Conservation (phyloP, 2,888 invertebrate species). For the Ceraclea dissimilis region DNA sequence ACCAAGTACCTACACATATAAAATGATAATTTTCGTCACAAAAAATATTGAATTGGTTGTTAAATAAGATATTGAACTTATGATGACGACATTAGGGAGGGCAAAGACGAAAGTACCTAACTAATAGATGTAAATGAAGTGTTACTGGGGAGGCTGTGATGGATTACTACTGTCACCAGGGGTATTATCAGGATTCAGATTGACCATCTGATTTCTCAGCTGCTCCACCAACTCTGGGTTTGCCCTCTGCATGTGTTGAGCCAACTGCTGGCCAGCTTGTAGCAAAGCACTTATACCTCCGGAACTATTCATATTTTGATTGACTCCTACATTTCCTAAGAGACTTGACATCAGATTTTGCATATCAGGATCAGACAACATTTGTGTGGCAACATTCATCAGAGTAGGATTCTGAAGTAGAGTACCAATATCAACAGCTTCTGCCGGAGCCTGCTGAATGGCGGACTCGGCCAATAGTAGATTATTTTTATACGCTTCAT, state of each 20-base stretch:
- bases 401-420: slow-evolving; percentile 75
- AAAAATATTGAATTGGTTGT: too few relatives aligned
- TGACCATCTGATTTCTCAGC: slow-evolving; percentile 53
- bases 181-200: slow-evolving; percentile 16
- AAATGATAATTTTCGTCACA: too few relatives aligned
- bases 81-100: too few relatives aligned
- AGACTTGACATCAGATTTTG: slow-evolving; percentile 63
- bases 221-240: slow-evolving; percentile 80
- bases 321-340: slow-evolving; percentile 42
- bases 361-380: slow-evolving; percentile 79
- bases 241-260: slow-evolving; percentile 70
- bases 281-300: slow-evolving; percentile 39
- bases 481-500: slow-evolving; percentile 84
- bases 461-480: slow-evolving; percentile 67
- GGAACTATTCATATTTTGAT: slow-evolving; percentile 26
- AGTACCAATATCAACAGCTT: slow-evolving; percentile 50
- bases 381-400: slow-evolving; percentile 75
- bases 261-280: slow-evolving; percentile 70
- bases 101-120: too few relatives aligned
- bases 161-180: slow-evolving; percentile 18
- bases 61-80: too few relatives aligned
- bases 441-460: slow-evolving; percentile 21
- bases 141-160: slow-evolving; percentile 17
- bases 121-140: too few relatives aligned
- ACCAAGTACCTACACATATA: too few relatives aligned